phyloP scores from a whole-genome alignment of 2,888 invertebrate genomes.

The Platycheirus albimanus region DNA sequence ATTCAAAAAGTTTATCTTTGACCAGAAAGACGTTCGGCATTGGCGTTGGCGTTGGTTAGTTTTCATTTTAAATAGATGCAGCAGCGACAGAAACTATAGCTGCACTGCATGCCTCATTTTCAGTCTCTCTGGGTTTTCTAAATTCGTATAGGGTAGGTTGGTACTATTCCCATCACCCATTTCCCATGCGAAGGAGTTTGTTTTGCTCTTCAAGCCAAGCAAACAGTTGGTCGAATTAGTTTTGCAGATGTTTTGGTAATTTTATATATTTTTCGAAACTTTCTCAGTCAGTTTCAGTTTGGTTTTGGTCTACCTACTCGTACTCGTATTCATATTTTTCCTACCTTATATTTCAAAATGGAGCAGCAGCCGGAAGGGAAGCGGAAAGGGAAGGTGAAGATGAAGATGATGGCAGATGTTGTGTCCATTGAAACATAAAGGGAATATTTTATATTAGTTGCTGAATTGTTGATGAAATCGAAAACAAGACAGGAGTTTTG shows the following conservation, averaged over 20 bases:
- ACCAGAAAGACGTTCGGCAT: constrained; percentile 67
- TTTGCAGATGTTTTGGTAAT: constrained; percentile 55
- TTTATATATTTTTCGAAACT: constrained; percentile 42
- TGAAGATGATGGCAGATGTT: constrained; percentile 9
- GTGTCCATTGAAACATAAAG: constrained; percentile 29
- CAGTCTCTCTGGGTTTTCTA: neutral
- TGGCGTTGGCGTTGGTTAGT: constrained; percentile 43
- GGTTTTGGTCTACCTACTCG: no score
- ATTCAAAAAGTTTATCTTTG: constrained; percentile 71
- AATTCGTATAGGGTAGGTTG: neutral
- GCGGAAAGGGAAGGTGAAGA: no score
- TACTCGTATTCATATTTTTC: constrained; percentile 52
- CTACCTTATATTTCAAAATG: neutral
- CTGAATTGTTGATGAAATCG: constrained; percentile 22
- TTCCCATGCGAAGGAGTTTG: constrained; percentile 15
- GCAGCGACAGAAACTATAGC: constrained; percentile 1
- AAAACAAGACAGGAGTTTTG: constrained; percentile 9
- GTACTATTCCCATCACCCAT: no score
- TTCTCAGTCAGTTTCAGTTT: constrained; percentile 23
- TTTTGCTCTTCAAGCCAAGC: constrained; percentile 31
- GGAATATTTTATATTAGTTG: constrained; percentile 35
- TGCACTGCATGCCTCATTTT: constrained; percentile 1
- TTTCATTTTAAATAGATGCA: neutral
- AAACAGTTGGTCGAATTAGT: constrained; percentile 69
- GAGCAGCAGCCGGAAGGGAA: no score